Conservation (phyloP, 2,888 invertebrate genomes). For the Zonitis immaculata region DNA sequence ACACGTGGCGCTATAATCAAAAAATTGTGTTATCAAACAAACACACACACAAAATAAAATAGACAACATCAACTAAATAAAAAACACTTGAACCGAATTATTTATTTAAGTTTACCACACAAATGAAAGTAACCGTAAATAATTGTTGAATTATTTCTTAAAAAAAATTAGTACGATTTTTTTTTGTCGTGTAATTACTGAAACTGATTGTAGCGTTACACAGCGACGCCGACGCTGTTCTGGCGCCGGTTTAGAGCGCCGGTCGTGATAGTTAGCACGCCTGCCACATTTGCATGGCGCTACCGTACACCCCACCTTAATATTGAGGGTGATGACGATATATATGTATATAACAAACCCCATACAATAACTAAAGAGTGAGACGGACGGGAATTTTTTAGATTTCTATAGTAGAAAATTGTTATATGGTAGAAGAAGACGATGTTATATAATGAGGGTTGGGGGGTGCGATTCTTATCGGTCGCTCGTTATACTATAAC, state of each 20-base stretch:
- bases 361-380: slow-evolving; percentile 29
- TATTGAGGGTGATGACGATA: slow-evolving; percentile 37
- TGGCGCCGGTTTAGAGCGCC: slow-evolving; percentile 47
- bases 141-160: too few species aligned
- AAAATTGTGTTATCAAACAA: too few species aligned
- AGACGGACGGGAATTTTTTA: slow-evolving; percentile 39
- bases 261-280: slow-evolving; percentile 49
- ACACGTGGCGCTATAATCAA: too few species aligned
- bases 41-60: neutral
- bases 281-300: slow-evolving; percentile 50
- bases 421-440: neutral
- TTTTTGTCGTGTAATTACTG: slow-evolving; percentile 48
- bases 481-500: neutral
- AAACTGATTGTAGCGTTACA: slow-evolving; percentile 47
- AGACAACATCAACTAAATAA: too few species aligned
- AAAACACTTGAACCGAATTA: too few species aligned
- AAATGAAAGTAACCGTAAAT: slow-evolving; percentile 39
- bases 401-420: too few species aligned
- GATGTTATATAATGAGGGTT: slow-evolving; percentile 10
- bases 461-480: slow-evolving; percentile 18
- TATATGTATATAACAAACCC: too few species aligned
- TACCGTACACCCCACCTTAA: slow-evolving; percentile 40
- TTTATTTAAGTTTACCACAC: too few species aligned
- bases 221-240: slow-evolving; percentile 48
- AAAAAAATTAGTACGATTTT: too few species aligned